A percentile compares a stretch with the other conserved stretches of the same genome.
These are phyloP conservation scores for Spermophilus dauricus DNA, from an alignment of 2,113 vertebrate species.

Conservation along the genomic window DNA sequence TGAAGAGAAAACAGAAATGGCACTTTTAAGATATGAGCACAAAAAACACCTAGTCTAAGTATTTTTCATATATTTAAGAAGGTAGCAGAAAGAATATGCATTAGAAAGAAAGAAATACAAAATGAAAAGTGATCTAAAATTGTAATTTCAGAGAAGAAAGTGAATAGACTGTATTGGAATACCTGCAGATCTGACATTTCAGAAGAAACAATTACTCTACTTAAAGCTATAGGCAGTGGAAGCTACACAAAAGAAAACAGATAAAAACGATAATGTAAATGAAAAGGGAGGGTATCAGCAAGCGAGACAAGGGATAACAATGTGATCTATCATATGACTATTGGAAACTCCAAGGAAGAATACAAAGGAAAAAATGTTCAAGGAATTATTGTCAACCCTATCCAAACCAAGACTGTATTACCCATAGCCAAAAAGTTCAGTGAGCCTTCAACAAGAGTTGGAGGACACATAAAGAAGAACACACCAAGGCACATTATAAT, in stretches of 20 bases:
- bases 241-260: neutral
- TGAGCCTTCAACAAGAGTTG: neutral
- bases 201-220: neutral
- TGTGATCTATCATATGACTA: neutral
- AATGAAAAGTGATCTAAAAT: neutral
- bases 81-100: neutral
- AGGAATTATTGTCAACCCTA: neutral
- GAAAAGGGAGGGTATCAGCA: neutral
- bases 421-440: neutral
- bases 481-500: neutral
- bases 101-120: neutral
- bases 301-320: neutral
- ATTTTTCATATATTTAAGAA: neutral
- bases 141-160: neutral
- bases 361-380: no score
- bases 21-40: neutral
- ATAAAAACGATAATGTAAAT: neutral
- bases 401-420: neutral
- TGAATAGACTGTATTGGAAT: neutral
- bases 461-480: neutral
- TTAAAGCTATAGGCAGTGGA: neutral
- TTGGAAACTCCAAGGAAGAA: neutral
- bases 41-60: neutral
- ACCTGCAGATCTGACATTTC: neutral
- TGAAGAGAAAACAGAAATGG: neutral